phyloP scores from a whole-genome alignment of 2,113 vertebrate genomes.

The Gyps fulvus region DNA sequence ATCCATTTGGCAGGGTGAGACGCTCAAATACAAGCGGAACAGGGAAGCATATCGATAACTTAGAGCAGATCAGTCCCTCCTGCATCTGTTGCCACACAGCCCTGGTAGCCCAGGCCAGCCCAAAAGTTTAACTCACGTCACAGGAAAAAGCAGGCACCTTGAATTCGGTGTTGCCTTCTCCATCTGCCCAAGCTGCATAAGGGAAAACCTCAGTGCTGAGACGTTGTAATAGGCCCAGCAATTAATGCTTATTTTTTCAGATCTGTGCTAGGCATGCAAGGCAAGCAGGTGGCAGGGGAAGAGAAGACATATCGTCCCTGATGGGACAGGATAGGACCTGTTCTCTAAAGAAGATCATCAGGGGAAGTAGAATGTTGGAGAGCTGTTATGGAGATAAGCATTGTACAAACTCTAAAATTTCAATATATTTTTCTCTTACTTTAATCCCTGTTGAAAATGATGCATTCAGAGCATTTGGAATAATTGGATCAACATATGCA shows the following conservation, averaged over 20 bases:
- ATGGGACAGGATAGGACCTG: background rate
- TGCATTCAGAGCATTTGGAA: background rate
- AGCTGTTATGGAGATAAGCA: background rate
- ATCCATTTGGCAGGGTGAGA: background rate
- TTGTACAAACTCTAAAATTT: background rate
- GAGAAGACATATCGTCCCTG: background rate
- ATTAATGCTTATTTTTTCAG: background rate
- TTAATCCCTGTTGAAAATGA: background rate
- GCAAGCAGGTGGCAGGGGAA: background rate
- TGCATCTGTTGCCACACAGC: background rate
- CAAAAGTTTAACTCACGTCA: background rate
- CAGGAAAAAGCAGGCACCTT: background rate
- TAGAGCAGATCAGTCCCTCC: background rate
- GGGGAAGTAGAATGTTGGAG: background rate
- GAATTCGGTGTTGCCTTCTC: background rate
- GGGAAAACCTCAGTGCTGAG: background rate
- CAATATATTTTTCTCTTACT: background rate
- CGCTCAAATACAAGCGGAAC: background rate
- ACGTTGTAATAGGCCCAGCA: fast-evolving
- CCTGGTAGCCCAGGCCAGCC: background rate
- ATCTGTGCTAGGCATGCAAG: background rate
- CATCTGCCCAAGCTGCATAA: background rate
- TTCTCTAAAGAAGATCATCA: background rate
- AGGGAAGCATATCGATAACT: background rate
- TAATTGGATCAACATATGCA: background rate